Base-by-base conservation (phyloP, 2,888 invertebrate species). In the Himalopsyche anomala region DNA sequence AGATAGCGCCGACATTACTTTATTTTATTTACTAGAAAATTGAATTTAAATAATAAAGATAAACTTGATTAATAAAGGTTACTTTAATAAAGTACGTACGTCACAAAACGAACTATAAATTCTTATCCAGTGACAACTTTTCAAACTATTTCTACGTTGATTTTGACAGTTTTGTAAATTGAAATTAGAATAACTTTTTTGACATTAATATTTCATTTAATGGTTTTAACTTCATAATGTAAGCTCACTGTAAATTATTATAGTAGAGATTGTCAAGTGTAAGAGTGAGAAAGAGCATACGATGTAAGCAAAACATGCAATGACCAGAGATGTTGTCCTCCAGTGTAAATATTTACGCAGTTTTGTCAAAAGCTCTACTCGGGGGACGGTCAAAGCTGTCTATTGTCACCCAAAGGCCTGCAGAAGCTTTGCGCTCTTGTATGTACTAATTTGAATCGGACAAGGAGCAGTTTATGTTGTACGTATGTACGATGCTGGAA, bases 311-410 rank as follows among this genome's bases (percentile, higher is more conserved):
- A 85, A 87, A 85, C 87, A 87, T 85, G 85, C 87, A 85, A 87
- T 87, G 87, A 84, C 87, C 86, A 83, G 87, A 87, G 87, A 87
- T 86, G 87, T 86, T 84, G 86, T 86, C 87, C 82, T 87, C 38
- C 36, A 74, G 84, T 86, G 86, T 84, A 87, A 87, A 87, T 87
- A 84, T 87, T 86, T 86, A 80, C 85, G 69, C 83, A 51, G 62
- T 19, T 38, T 15, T 74, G 82, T 38, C 86, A 74, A 74, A 84
- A 86, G 82, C 81, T 79, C 84, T 45, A 81, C 45, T 42, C 42
- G 79, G 56, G 80, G 84, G 81, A 12, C 54, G 80, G 84, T 56
- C 54, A 55, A 84, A 81, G 56, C 84, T 84, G 55, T 56, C 80
- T 69, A 86, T 84, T 84, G 84, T 86, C 62, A 69, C 80, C 80